These are phyloP conservation scores for Chrysopilus asiliformis DNA, from an alignment of 2,888 invertebrate genomes.

Conservation along the genomic window DNA sequence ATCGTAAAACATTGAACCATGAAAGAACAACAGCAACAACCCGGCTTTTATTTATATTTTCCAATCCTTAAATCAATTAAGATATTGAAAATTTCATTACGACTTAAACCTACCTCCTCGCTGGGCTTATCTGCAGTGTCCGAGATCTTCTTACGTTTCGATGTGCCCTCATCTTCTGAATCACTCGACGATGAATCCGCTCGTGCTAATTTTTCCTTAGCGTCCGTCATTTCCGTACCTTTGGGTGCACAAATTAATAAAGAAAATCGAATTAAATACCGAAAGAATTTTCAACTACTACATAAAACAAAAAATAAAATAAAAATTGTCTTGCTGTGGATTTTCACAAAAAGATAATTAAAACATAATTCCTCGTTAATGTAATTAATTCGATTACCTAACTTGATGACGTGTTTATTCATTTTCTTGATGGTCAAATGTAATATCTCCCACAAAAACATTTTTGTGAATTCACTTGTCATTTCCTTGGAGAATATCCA, in stretches of 20 bases:
- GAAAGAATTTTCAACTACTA: constrained; percentile 1
- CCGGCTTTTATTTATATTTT: too few species aligned
- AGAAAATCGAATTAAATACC: too few species aligned
- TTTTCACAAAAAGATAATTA: too few species aligned
- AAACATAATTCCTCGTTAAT: too few species aligned
- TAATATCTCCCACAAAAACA: constrained; percentile 92
- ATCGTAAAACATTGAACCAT: too few species aligned
- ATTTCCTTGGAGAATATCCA: constrained; percentile 97
- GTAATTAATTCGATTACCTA: too few species aligned
- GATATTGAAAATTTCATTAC: too few species aligned
- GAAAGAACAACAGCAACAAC: too few species aligned
- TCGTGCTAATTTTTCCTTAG: constrained; percentile 72
- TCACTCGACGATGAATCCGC: constrained; percentile 73
- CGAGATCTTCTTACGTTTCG: constrained; percentile 38
- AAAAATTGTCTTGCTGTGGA: too few species aligned
- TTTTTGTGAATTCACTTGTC: constrained; percentile 80
- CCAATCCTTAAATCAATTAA: too few species aligned
- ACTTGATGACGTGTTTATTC: constrained; percentile 84
- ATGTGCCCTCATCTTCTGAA: constrained; percentile 55
- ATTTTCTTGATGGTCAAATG: constrained; percentile 93
- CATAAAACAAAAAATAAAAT: constrained; percentile 2
- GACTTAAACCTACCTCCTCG: constrained; percentile 46
- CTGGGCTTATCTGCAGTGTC: constrained; percentile 43
- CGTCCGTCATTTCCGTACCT: constrained; percentile 68
- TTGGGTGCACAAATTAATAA: too few species aligned